These are phyloP conservation scores for Campylorhamphus procurvoides DNA, from an alignment of 2,113 vertebrate species.

Conservation along the genomic window DNA sequence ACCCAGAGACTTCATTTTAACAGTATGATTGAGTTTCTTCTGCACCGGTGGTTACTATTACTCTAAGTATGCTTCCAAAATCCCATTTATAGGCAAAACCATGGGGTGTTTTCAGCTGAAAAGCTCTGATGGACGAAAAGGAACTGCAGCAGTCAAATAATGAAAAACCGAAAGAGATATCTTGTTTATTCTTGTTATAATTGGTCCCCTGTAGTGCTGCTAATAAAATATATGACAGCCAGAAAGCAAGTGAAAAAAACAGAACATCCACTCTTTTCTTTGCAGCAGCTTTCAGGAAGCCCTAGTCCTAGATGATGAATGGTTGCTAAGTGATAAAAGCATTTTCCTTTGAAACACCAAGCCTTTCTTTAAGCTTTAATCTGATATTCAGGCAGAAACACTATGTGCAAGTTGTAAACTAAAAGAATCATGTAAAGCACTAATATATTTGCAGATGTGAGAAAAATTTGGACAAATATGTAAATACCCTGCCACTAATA, in stretches of 20 bases:
- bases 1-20: not conserved
- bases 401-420: not conserved
- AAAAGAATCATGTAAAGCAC: not conserved
- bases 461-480: not conserved
- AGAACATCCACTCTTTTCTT: conserved; percentile 2
- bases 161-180: conserved; percentile 25
- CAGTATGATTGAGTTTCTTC: conserved; percentile 9
- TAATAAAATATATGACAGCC: conserved; percentile 53
- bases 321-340: not conserved
- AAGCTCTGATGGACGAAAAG: not conserved
- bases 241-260: not conserved
- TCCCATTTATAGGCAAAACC: conserved; percentile 14
- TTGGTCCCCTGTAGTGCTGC: conserved; percentile 15
- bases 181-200: conserved; percentile 51
- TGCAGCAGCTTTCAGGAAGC: not conserved
- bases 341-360: conserved; percentile 16
- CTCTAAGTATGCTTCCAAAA: not conserved
- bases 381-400: not conserved
- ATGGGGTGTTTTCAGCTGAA: conserved; percentile 12
- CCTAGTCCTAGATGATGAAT: not conserved
- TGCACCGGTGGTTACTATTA: conserved; percentile 19
- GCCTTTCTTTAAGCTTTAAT: conserved; percentile 6
- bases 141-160: conserved; percentile 1
- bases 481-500: not conserved
- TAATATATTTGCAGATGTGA: not conserved